Conservation (phyloP, 2,888 invertebrate genomes). For the Spatulosminthurus flaviceps region DNA sequence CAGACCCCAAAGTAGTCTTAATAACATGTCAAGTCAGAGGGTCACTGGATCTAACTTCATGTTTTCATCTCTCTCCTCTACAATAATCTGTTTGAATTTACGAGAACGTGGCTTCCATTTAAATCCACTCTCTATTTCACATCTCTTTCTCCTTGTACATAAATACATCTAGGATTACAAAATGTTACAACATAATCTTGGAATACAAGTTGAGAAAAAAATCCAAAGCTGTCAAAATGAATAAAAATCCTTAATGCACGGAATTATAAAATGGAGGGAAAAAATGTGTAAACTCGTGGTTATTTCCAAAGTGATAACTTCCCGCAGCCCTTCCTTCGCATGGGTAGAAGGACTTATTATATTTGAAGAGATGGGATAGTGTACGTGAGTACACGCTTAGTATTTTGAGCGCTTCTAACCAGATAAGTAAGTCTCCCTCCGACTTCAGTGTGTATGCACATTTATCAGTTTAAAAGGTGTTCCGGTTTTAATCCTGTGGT, state of each 20-base stretch:
- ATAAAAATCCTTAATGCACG: slow-evolving; percentile 21
- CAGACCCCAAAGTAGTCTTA: slow-evolving; percentile 5
- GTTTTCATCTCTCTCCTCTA: too few relatives aligned
- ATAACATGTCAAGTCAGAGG: slow-evolving; percentile 9
- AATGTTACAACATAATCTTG: slow-evolving; percentile 11
- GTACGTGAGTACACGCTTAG: neutral
- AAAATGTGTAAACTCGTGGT: slow-evolving; percentile 38
- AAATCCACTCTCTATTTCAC: neutral
- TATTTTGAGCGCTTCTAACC: neutral
- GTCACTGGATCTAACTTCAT: neutral
- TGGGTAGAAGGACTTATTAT: neutral
- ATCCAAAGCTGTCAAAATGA: slow-evolving; percentile 22
- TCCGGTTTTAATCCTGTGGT: slow-evolving; percentile 44
- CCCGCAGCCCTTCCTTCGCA: neutral
- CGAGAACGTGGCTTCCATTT: neutral
- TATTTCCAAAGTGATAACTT: slow-evolving; percentile 22
- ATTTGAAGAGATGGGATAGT: neutral
- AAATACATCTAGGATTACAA: neutral
- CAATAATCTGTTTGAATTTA: too few relatives aligned
- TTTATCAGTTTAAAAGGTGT: slow-evolving; percentile 40
- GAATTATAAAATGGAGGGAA: slow-evolving; percentile 25
- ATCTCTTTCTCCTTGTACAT: neutral
- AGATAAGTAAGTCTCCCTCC: neutral
- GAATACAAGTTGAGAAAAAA: neutral
- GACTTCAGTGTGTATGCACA: neutral